A percentile compares a stretch with the other conserved stretches of the same genome.
These are phyloP conservation scores for Podarcis lilfordi DNA, from an alignment of 2,797 vertebrate genomes.

Conservation along the genomic window DNA sequence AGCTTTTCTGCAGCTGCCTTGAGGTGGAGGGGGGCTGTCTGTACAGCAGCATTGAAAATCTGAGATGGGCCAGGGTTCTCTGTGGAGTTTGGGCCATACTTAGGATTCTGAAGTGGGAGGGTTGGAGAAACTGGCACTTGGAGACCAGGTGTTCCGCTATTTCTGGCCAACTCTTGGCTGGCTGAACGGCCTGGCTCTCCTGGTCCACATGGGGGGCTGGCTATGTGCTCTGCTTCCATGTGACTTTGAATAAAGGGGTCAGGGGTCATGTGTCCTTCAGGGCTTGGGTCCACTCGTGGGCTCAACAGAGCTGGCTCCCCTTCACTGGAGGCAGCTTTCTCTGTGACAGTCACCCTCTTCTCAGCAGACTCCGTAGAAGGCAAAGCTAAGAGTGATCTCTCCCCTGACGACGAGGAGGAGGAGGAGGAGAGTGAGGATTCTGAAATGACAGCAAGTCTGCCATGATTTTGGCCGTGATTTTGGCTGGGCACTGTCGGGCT, in stretches of 20 bases:
- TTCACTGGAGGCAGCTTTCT: constrained; percentile 82
- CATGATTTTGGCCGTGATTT: constrained; percentile 76
- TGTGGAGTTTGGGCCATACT: constrained; percentile 85
- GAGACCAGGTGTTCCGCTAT: constrained; percentile 86
- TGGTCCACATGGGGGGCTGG: constrained; percentile 86
- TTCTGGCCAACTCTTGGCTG: constrained; percentile 86
- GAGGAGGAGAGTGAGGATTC: constrained; percentile 74
- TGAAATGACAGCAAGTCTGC: constrained; percentile 84
- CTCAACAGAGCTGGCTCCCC: constrained; percentile 80
- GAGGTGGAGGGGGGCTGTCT: constrained; percentile 84
- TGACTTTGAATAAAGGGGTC: constrained; percentile 92
- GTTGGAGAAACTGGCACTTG: constrained; percentile 88
- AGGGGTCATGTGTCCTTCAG: constrained; percentile 91
- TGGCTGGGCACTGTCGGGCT: constrained; percentile 91
- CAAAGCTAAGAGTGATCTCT: constrained; percentile 82
- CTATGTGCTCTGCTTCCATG: constrained; percentile 84
- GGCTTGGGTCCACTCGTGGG: constrained; percentile 82
- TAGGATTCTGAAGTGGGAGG: constrained; percentile 89
- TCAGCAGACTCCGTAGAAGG: constrained; percentile 84
- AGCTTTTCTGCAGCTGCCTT: constrained; percentile 94
- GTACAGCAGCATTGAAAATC: constrained; percentile 87
- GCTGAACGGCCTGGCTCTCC: constrained; percentile 82
- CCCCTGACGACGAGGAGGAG: constrained; percentile 71
- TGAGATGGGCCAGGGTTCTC: constrained; percentile 88
- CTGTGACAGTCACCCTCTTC: constrained; percentile 84